Base-by-base conservation (phyloP, 2,113 vertebrate genomes). In the Maccullochella peelii region DNA sequence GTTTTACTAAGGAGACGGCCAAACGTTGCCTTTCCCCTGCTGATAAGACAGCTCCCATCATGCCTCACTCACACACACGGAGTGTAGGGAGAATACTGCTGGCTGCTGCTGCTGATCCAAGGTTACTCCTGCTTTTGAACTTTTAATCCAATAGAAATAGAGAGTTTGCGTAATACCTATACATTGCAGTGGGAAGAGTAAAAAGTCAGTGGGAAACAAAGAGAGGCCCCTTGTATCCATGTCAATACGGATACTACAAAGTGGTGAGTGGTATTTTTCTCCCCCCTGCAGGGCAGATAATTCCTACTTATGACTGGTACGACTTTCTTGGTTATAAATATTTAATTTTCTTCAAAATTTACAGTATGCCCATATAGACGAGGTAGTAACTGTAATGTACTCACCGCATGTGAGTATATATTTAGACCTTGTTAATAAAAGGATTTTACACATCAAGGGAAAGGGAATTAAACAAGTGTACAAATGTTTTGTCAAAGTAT, bases 1-100 rank as follows among this genome's bases (percentile, higher is more conserved):
- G 89, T 93, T 93, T 94, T 87, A 86, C 71, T 78, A 86, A 92
- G 77, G 77, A 52, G 81, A 58, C 61, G 67, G 76, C 86, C 90
- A 92, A 91, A 89, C 54, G 67, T 91, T 91, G 86, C 76, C 72
- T 85, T 91, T 87, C 63, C 78, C 87, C 82, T 25, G 66, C 85
- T 91, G 89, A 90, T 90, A 89, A 88, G 88, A 87, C 84, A 85
- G 85, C 87, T 94, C 84, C 73, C 92, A 92, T 94, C 91, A 90
- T 88, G 82, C 88, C 67, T 92, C 87, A 89, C 91, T 93, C 94
- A 86, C 76, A 83, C 70, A 80, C 80, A 81, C 30, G 47, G 80
- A 90, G 92, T 94, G 91, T 79, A 87, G 79, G 65, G 61, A 89
- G 89, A 94, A 91, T 82, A 82, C 81, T 68, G 63, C 72, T 90